Evolutionary conservation across 2,888 invertebrate genomes (phyloP), one percentile per base, ranked within the genome.

Genomic region (Volucella inflata): DNA sequence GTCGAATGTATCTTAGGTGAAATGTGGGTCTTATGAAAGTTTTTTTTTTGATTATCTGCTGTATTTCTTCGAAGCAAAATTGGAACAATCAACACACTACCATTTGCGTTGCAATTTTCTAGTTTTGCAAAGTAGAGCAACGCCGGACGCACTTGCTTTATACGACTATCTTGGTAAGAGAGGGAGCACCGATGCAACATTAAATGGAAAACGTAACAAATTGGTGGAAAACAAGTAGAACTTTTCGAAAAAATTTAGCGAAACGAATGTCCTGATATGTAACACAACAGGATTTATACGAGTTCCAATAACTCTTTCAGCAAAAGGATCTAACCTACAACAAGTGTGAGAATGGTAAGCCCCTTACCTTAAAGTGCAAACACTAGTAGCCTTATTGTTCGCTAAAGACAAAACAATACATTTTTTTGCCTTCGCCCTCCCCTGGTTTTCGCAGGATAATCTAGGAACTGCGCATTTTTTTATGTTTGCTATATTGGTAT

Each of bases 381-480:
- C 11, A 40, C 17, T 8, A 10, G 17, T 1, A 42, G 2, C 16
- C 16, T 8, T 21, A n/a, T 2, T 12, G 14, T 44, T 10, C 1
- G 16, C 9, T 4, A 10, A 46, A 46, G 30, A 8, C 17, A 40
- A 50, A 17, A 21, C 65, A 42, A 51, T 65, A 17, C 36, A 51
- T 51, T 42, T 64, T 65, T 21, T 16, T 40, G 8, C n/a, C 16
- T n/a, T n/a, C n/a, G n/a, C n/a, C n/a, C n/a, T n/a, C 42, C 36
- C 14, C 11, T 6, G 30, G 30, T 6, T 30, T 30, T 65, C 51
- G 11, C 38, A 38, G 40, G 51, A 65, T 65, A 65, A 51, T 65
- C 71, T 59, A 50, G 1, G 21, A 11, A 48, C 50, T 50, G 48
- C 50, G 11, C 40, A 40, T 40, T 71, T 59, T 48, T 17, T 9